Base-by-base conservation (phyloP, 1,140 invertebrate genomes). In the Limonius californicus region DNA sequence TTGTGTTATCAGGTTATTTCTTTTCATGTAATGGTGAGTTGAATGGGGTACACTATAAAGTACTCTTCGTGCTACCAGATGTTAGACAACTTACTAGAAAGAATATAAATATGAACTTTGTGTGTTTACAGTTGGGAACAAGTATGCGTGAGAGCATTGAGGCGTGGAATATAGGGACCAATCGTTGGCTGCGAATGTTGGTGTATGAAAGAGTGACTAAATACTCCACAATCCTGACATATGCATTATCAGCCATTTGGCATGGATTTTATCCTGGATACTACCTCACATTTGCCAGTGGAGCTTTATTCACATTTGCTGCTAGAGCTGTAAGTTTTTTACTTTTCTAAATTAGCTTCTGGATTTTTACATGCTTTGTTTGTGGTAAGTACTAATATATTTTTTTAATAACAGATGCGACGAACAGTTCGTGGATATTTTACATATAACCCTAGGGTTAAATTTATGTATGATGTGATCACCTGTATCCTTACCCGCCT, bases 211-310 rank as follows among this genome's bases (percentile, higher is more conserved):
- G 95, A 68, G 84, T 85, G 20, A 79, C 80, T 30, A 79, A 78
- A 53, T 81, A 83, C 68, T 80, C 84, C 65, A 87, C 86, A 30
- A 66, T 87, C 11, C 81, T 87, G 47, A 97, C 95, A 1, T 98
- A 95, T 78, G 78, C 86, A 1, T 80, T 97, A 47, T 97, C 93
- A 19, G 95, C 95, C 14, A 73, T 98, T 18, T 99, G 97, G 97
- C 97, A 99, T 80, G 97, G 92, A 58, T 97, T 97, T 77, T 95
- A 97, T 80, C 94, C 95, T 4, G 95, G 97, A 11, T 99, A 99
- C 80, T 99, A 98, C 77, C 74, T 98, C 32, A 96, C 94, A 0
- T 99, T 99, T 78, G 83, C 91, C 20, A 89, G 85, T 20, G 94
- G 89, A 11, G 92, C 92, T 0, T 69, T 98, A 1, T 90, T 95